Percentiles rank a stretch among this genome's conserved stretches.
phyloP scores from a whole-genome alignment of 2,113 vertebrate species.

The Tragulus kanchil region DNA sequence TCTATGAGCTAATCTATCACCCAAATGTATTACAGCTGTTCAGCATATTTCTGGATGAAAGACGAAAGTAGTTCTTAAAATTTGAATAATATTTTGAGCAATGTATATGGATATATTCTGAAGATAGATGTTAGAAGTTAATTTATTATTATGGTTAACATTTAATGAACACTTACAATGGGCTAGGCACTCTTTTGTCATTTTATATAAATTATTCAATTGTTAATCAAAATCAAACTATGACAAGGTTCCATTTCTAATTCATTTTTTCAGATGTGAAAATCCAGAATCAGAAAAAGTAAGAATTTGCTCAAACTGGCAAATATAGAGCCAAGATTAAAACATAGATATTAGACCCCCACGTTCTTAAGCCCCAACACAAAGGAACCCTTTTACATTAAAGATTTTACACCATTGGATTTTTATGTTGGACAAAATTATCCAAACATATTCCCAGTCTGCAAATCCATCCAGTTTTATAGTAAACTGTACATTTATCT shows the following conservation, averaged over 20 bases:
- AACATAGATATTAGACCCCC: not conserved
- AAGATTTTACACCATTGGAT: not conserved
- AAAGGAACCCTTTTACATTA: not conserved
- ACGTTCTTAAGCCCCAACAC: not conserved
- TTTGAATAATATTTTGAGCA: not conserved
- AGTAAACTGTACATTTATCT: not conserved
- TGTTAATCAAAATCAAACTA: not conserved
- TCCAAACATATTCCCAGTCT: not conserved
- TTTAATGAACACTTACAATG: slow-evolving; percentile 21
- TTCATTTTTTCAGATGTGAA: not conserved
- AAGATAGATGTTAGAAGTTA: not conserved
- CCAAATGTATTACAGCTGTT: not conserved
- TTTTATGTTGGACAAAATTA: not conserved
- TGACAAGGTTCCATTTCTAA: not conserved
- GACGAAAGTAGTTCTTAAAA: not conserved
- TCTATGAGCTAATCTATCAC: not conserved
- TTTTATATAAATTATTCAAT: not conserved
- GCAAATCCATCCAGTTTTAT: not conserved
- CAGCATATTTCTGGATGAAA: not conserved
- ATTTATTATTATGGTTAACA: slow-evolving; percentile 11
- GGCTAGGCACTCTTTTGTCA: not conserved
- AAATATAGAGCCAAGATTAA: not conserved
- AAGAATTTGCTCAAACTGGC: not conserved
- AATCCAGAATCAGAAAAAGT: not conserved
- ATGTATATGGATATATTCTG: not conserved